Evolutionary conservation across 1,140 invertebrate genomes (phyloP), one percentile per base, ranked within the genome.

Genomic region (Ganaspis sp.): DNA sequence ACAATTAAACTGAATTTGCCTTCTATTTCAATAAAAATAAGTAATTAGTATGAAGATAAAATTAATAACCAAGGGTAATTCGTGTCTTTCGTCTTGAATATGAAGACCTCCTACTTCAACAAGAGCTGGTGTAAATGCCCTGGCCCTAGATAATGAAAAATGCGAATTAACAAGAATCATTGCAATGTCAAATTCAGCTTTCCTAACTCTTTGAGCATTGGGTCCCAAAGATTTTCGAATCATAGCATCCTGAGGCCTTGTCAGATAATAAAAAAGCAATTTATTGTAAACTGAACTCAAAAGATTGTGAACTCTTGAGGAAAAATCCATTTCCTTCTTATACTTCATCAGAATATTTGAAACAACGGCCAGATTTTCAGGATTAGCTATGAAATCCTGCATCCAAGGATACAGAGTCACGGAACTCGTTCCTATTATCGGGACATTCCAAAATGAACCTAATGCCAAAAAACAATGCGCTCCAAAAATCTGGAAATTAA

Each of bases 81-180:
- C 73, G 0, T 79, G 19, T 4, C 38, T 78, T 0, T 88, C 83
- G 0, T 90, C 85, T 4, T 86, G 80, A 2, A 93, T 83, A 76
- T 93, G 93, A 4, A 94, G 81, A n/a, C 93, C 94, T 9, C 92
- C 93, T 17, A 94, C 90, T 86, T 94, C 93, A 5, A 94, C 81
- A 0, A 93, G 81, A 34, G 89, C 91, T 0, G 92, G 92, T 1
- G 90, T 85, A 12, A 85, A 85, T 0, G 92, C 91, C 45, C 89
- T 88, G 0, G 92, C 85, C 4, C 89, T 88, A 76, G 91, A 92
- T 4, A 93, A 69, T 1, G 89, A 85, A 69, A 92, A 92, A 87
- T 94, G 92, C n/a, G 90, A 90, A 84, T 95, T 95, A 0, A 91
- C 85, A 9, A 95, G 81, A 11, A 94, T 76, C 40, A 95, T 79